Conservation (phyloP, 2,888 invertebrate species). For the Lepeophtheirus nordmannii region DNA sequence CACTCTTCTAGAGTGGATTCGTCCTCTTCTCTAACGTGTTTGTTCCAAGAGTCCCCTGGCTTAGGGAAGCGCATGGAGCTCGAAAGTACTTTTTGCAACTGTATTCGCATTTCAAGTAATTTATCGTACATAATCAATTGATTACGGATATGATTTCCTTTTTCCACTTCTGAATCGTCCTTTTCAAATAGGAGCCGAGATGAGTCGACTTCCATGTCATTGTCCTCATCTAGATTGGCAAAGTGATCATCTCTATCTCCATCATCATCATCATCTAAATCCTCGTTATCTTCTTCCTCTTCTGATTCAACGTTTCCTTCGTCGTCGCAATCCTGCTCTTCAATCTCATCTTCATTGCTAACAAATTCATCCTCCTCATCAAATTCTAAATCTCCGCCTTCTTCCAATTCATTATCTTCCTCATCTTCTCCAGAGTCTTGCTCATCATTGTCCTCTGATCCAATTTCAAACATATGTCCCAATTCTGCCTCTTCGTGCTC, state of each 20-base stretch:
- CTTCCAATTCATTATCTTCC: slow-evolving; percentile 24
- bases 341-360: slow-evolving; percentile 27
- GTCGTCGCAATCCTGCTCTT: slow-evolving; percentile 23
- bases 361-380: slow-evolving; percentile 29
- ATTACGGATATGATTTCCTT: slow-evolving; percentile 33
- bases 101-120: slow-evolving; percentile 67
- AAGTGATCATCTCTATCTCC: not conserved
- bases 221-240: not conserved
- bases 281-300: slow-evolving; percentile 4
- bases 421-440: slow-evolving; percentile 20
- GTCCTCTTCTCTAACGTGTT: slow-evolving; percentile 34
- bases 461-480: slow-evolving; percentile 25
- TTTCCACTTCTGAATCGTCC: slow-evolving; percentile 32
- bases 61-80: slow-evolving; percentile 65
- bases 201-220: slow-evolving; percentile 27
- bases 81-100: slow-evolving; percentile 61
- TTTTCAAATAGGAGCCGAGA: slow-evolving; percentile 30
- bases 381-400: slow-evolving; percentile 22
- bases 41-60: slow-evolving; percentile 39
- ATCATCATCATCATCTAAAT: slow-evolving; percentile 5
- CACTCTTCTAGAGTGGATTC: slow-evolving; percentile 36
- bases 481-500: slow-evolving; percentile 27
- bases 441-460: slow-evolving; percentile 28
- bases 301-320: slow-evolving; percentile 25
- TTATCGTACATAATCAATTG: slow-evolving; percentile 56